Percentiles rank a stretch among this genome's conserved stretches.
These are phyloP conservation scores for Psephotus haematonotus DNA, from an alignment of 2,113 vertebrate genomes.

Conservation along the genomic window DNA sequence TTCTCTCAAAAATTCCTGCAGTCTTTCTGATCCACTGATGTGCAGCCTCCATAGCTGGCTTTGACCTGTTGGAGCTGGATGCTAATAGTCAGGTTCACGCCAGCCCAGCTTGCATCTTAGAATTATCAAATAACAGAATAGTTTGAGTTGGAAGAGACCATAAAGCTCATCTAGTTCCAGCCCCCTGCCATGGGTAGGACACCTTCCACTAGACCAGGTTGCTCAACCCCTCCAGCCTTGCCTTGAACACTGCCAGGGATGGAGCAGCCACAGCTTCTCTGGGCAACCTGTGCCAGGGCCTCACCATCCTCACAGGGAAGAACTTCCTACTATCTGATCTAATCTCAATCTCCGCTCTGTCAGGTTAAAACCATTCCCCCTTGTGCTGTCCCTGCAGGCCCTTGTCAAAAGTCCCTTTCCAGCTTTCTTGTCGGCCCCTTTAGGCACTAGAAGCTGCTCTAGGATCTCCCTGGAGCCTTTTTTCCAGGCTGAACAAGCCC, in stretches of 20 bases:
- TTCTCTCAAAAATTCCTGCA: neutral
- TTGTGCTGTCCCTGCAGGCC: neutral
- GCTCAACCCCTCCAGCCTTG: neutral
- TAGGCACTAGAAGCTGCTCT: neutral
- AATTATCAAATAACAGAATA: neutral
- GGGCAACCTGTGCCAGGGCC: neutral
- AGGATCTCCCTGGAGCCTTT: neutral
- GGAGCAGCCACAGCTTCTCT: neutral
- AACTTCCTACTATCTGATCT: neutral
- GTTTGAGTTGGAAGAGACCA: neutral
- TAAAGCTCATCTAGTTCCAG: neutral
- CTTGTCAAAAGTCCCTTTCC: neutral
- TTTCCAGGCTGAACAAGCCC: neutral
- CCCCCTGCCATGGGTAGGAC: neutral
- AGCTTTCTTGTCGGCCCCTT: neutral
- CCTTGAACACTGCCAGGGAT: neutral
- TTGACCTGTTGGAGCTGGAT: neutral
- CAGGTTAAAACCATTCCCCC: neutral
- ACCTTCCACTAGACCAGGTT: neutral
- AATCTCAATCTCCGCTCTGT: neutral
- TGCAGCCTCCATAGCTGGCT: neutral
- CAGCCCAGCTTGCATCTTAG: neutral
- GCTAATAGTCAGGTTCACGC: neutral
- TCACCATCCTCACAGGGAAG: neutral
- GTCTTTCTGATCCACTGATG: neutral